Conservation (phyloP, 2,888 invertebrate species). For the Pocota personata region DNA sequence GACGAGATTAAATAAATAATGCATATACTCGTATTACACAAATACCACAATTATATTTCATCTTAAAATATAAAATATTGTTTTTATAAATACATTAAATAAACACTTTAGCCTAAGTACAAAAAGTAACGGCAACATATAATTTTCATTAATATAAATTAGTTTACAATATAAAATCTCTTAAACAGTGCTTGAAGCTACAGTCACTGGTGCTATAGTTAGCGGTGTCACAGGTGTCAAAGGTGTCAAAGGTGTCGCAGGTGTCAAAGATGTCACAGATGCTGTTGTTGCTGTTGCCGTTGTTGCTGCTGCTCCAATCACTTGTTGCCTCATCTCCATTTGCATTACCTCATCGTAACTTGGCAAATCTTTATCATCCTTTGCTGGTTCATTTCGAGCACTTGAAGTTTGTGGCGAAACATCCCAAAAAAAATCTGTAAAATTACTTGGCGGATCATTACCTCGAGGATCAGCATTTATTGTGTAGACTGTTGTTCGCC, state of each 20-base stretch:
- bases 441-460: slow-evolving; percentile 74
- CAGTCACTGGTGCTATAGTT: neutral
- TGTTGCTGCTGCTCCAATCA: slow-evolving; percentile 72
- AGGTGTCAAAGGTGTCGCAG: neutral
- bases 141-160: neutral
- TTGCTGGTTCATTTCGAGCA: slow-evolving; percentile 78
- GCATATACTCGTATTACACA: no score
- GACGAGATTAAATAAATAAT: no score
- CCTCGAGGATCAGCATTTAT: slow-evolving; percentile 35
- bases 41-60: neutral
- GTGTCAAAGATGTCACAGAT: neutral
- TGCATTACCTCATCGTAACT: slow-evolving; percentile 81
- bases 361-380: slow-evolving; percentile 81
- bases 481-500: slow-evolving; percentile 42
- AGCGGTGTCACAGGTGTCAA: neutral
- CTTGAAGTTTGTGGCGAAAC: slow-evolving; percentile 78
- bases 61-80: slow-evolving; percentile 1
- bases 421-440: slow-evolving; percentile 79
- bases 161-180: neutral
- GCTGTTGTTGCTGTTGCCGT: neutral
- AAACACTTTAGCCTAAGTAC: neutral
- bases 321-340: slow-evolving; percentile 75
- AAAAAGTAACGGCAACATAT: neutral
- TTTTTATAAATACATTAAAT: slow-evolving; percentile 24
- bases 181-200: slow-evolving; percentile 6